Percentiles rank a stretch among this genome's conserved stretches.
phyloP scores from a whole-genome alignment of 2,797 vertebrate genomes.

The Thamnophis elegans region DNA sequence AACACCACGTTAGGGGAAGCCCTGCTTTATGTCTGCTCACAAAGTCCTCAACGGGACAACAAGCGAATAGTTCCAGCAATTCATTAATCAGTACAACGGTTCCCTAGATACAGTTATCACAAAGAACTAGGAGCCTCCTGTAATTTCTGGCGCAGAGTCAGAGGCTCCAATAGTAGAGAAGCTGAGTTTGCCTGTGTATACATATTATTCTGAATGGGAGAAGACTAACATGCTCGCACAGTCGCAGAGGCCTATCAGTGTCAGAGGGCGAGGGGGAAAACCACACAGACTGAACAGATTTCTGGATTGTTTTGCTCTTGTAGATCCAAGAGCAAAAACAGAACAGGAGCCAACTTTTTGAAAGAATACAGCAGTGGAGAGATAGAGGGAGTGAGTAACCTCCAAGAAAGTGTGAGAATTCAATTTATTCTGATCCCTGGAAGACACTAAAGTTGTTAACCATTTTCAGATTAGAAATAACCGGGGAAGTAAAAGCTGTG shows the following conservation, averaged over 20 bases:
- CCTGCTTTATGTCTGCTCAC: not conserved
- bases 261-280: not conserved
- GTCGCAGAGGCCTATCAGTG: not conserved
- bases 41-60: not conserved
- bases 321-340: not conserved
- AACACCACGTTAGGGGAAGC: not conserved
- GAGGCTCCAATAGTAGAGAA: not conserved
- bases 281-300: not conserved
- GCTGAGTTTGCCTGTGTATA: not conserved
- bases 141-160: not conserved
- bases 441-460: not conserved
- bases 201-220: constrained; percentile 1
- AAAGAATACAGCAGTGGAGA: not conserved
- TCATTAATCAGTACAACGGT: not conserved
- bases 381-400: not conserved
- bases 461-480: constrained; percentile 14
- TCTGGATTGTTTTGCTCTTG: constrained; percentile 16
- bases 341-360: not conserved
- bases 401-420: constrained; percentile 3
- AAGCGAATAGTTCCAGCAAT: not conserved
- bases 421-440: not conserved
- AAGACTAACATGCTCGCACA: not conserved
- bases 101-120: not conserved
- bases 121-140: not conserved
- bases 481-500: not conserved